Conservation (phyloP, 2,113 vertebrate genomes). For the Pagrus major region DNA sequence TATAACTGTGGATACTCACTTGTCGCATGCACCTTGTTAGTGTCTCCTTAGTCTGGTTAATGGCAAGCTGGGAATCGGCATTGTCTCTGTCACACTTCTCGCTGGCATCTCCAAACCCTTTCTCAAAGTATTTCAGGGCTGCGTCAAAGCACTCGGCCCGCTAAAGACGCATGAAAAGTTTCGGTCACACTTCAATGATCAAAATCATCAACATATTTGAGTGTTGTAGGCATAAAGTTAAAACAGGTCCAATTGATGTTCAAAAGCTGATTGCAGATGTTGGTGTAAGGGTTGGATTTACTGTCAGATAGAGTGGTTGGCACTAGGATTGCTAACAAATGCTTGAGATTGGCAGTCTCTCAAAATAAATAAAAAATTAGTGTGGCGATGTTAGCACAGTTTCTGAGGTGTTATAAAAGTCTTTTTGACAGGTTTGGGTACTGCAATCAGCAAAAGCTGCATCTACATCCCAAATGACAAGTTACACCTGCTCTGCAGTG, state of each 20-base stretch:
- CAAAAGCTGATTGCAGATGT: not conserved
- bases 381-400: not conserved
- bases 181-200: not conserved
- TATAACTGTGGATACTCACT: conserved; percentile 17
- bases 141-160: accelerated
- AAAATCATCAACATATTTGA: not conserved
- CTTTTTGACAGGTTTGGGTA: not conserved
- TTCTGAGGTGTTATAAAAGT: not conserved
- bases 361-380: not conserved
- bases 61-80: accelerated
- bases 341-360: not conserved
- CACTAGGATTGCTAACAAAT: not conserved
- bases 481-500: not conserved
- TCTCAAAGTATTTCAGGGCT: accelerated
- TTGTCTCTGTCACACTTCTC: accelerated
- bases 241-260: not conserved
- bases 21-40: accelerated
- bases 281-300: too few species aligned
- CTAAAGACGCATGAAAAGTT: not conserved
- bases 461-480: not conserved
- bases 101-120: accelerated
- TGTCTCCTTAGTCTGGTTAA: accelerated
- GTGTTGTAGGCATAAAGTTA: not conserved
- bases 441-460: not conserved
- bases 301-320: not conserved